phyloP scores from a whole-genome alignment of 2,888 invertebrate genomes.

The Trichogramma dendrolimi region DNA sequence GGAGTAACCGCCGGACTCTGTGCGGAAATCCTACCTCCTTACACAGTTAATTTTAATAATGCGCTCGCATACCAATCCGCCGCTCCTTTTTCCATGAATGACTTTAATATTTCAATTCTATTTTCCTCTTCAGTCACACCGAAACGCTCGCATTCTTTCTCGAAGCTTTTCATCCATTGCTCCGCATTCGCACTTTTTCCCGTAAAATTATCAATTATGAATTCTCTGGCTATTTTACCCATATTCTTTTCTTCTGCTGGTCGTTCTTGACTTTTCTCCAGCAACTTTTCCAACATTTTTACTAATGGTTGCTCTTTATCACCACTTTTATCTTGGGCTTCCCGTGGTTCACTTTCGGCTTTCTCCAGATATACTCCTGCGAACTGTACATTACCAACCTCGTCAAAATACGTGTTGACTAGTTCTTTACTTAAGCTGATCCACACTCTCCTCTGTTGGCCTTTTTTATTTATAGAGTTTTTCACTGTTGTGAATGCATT shows the following conservation, averaged over 20 bases:
- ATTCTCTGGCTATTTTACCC: conserved; percentile 27
- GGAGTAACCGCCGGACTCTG: too few relatives aligned
- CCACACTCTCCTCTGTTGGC: conserved; percentile 29
- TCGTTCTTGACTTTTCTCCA: conserved; percentile 21
- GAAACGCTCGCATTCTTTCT: conserved; percentile 32
- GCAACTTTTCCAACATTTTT: conserved; percentile 24
- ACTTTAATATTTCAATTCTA: conserved; percentile 30
- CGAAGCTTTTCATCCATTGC: conserved; percentile 32
- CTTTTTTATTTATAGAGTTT: conserved; percentile 29
- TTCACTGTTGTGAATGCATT: conserved; percentile 25
- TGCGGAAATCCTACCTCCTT: too few relatives aligned
- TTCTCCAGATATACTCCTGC: conserved; percentile 27
- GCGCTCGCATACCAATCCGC: conserved; percentile 33
- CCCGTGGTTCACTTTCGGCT: conserved; percentile 14
- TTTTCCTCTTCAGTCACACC: conserved; percentile 33
- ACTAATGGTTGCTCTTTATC: conserved; percentile 13
- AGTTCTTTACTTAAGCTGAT: conserved; percentile 25
- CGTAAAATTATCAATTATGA: conserved; percentile 32
- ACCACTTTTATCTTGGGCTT: conserved; percentile 7
- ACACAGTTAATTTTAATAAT: conserved; percentile 32
- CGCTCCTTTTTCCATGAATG: conserved; percentile 29
- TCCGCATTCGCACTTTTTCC: conserved; percentile 29
- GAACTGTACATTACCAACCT: conserved; percentile 29
- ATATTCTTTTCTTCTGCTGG: conserved; percentile 22
- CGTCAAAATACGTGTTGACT: conserved; percentile 25